These are phyloP conservation scores for Smittia aterrima DNA, from an alignment of 2,888 invertebrate species.

Conservation along the genomic window DNA sequence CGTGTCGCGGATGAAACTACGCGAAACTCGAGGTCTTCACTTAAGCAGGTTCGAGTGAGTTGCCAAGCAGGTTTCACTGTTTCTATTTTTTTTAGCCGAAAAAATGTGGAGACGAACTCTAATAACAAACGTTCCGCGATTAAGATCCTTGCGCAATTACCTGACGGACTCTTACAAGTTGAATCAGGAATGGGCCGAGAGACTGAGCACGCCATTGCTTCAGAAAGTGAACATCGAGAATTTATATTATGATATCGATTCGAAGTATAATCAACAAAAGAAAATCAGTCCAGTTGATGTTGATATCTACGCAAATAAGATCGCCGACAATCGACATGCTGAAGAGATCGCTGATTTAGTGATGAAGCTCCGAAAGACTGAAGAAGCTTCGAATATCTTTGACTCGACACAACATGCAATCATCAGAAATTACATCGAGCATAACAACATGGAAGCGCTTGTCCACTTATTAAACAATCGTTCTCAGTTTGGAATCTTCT, in stretches of 20 bases:
- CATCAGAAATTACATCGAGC: slow-evolving; percentile 60
- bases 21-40: not conserved
- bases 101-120: slow-evolving; percentile 32
- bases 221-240: slow-evolving; percentile 64
- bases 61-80: too few relatives aligned
- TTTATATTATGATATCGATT: slow-evolving; percentile 69
- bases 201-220: slow-evolving; percentile 63
- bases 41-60: not conserved
- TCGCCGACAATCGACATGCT: slow-evolving; percentile 58
- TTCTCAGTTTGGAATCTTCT: slow-evolving; percentile 84
- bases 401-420: slow-evolving; percentile 83
- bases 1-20: not conserved
- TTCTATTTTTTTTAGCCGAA: too few relatives aligned
- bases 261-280: slow-evolving; percentile 61
- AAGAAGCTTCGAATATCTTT: slow-evolving; percentile 67
- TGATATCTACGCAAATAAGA: slow-evolving; percentile 74
- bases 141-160: slow-evolving; percentile 55
- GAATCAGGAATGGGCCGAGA: slow-evolving; percentile 66
- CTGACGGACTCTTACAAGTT: slow-evolving; percentile 72
- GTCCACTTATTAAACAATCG: slow-evolving; percentile 74
- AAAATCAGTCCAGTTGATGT: slow-evolving; percentile 75
- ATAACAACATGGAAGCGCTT: slow-evolving; percentile 57
- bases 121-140: not conserved
- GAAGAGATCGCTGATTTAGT: slow-evolving; percentile 73
- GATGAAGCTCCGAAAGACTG: slow-evolving; percentile 68